Evolutionary conservation across 2,888 invertebrate genomes (phyloP).

Genomic region (Ophioninae sp.): DNA sequence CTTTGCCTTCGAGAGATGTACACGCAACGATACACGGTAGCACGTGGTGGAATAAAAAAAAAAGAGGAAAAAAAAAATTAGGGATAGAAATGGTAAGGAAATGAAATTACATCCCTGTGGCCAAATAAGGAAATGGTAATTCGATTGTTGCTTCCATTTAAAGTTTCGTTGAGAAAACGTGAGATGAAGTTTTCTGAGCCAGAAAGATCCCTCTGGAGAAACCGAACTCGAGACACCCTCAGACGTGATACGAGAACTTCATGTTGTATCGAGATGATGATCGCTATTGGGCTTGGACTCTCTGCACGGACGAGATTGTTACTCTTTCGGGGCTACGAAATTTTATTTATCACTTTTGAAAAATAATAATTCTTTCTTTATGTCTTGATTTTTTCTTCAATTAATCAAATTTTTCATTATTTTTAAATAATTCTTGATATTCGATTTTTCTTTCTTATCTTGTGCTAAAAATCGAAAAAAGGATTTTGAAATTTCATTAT

Average conservation of each 20-base stretch:
- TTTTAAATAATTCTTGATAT: too few species aligned
- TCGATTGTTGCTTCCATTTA: constrained; percentile 54
- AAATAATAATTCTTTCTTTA: too few species aligned
- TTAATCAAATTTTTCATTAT: too few species aligned
- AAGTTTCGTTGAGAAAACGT: constrained; percentile 48
- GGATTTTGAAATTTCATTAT: too few species aligned
- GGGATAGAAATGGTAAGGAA: not conserved
- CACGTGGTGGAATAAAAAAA: not conserved
- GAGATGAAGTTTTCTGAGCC: constrained; percentile 51
- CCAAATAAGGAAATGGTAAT: constrained; percentile 61
- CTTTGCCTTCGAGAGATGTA: constrained; percentile 55
- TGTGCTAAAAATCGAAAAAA: too few species aligned
- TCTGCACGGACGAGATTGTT: too few species aligned
- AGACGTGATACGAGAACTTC: not conserved
- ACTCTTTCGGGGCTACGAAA: too few species aligned
- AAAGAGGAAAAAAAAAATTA: constrained; percentile 8
- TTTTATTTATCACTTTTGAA: too few species aligned
- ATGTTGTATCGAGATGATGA: too few species aligned
- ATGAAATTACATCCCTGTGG: constrained; percentile 20
- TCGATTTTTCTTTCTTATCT: too few species aligned
- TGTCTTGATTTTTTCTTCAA: too few species aligned
- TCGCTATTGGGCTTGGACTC: too few species aligned
- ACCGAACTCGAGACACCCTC: not conserved
- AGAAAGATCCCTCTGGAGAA: not conserved
- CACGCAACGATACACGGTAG: constrained; percentile 4